Evolutionary conservation across 2,113 vertebrate species (phyloP), one percentile per base, ranked within the genome.

Genomic region (Okapia johnstoni): DNA sequence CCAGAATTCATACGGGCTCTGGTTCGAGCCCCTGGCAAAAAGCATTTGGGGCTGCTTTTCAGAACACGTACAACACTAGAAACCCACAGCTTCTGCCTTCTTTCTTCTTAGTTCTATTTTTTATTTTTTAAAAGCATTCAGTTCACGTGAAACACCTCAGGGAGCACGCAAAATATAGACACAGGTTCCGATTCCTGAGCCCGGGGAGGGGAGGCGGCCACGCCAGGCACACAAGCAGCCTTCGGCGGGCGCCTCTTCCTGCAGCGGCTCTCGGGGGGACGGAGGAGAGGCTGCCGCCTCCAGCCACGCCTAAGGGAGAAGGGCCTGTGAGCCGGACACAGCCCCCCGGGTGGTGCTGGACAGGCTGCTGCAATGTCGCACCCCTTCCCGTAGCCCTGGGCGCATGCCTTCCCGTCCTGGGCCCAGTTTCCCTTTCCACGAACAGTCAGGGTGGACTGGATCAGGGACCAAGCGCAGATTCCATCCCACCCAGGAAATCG

Each of bases 351-450:
- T 2, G 4, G 93, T 40, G 17, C 55, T 36, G 13, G 28, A 14
- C 0, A 52, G 73, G 79, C 40, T 2, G 2, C 33, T 1, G 4
- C 7, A 8, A 3, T 0, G 46, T 43, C 16, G 1, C 0, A 2
- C 0, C 58, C 21, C 61, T 87, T 36, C 21, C 6, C 0, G 14
- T 23, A 43, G n/a, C 50, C 40, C 28, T 30, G 1, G n/a, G 14
- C 6, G 0, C 2, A 0, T 1, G 17, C 16, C 8, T 19, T n/a
- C 19, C 2, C 2, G 16, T 21, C 14, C 40, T 1, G 50, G 36
- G 33, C 33, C 50, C 52, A 40, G 8, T 84, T 9, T 30, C 63
- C 0, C 8, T 50, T 16, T 55, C 40, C 28, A 30, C 2, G 26
- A 60, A 26, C 15, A 52, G 36, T 2, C 3, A 6, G 26, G 33